Evolutionary conservation across 1,140 invertebrate genomes (phyloP).

Genomic region (Ceratoteleas bidentatus): DNA sequence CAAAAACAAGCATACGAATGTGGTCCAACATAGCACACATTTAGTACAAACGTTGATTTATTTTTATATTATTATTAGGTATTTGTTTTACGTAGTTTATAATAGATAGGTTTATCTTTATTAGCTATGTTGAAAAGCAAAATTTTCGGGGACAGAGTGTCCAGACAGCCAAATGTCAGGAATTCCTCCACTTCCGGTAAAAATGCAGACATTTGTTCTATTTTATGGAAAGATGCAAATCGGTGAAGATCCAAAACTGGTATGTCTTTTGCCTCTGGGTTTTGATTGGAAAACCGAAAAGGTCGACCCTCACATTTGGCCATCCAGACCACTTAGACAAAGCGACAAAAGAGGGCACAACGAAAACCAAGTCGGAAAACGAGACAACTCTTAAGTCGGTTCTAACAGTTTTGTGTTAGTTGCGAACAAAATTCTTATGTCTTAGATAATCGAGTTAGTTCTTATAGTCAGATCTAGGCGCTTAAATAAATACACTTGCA

Average conservation of each 20-base stretch:
- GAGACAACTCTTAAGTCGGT: conserved; percentile 31
- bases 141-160: conserved; percentile 68
- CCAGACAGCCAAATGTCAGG: conserved; percentile 4
- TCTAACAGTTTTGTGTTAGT: conserved; percentile 37
- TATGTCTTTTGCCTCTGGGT: too few relatives aligned
- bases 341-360: not conserved
- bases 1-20: conserved; percentile 67
- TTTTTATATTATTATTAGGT: conserved; percentile 72
- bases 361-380: conserved; percentile 24
- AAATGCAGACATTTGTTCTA: too few relatives aligned
- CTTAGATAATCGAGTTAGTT: conserved; percentile 39
- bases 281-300: too few relatives aligned
- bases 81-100: conserved; percentile 76
- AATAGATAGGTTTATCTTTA: conserved; percentile 74
- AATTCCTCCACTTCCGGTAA: too few relatives aligned
- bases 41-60: conserved; percentile 75
- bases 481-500: conserved; percentile 49
- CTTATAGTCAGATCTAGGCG: conserved; percentile 11
- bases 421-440: conserved; percentile 45
- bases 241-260: too few relatives aligned
- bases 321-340: not conserved
- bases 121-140: conserved; percentile 69
- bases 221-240: too few relatives aligned
- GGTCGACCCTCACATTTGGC: too few relatives aligned
- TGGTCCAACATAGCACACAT: conserved; percentile 75